Evolutionary conservation across 64 coral and sea anemone genomes (phyloP).

Genomic region (Cladopsammia gracilis): DNA sequence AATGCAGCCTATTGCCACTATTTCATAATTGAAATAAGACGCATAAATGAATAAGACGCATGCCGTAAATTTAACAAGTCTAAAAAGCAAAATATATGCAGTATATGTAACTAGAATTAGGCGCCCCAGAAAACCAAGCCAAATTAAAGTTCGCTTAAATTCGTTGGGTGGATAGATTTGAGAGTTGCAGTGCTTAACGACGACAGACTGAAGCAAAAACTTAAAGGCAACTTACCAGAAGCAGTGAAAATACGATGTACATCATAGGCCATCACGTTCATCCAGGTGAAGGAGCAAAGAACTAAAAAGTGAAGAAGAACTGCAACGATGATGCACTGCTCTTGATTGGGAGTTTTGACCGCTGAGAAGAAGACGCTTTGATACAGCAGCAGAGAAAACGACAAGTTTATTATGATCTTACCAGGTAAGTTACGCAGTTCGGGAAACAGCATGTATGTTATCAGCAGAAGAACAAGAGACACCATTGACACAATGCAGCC

Average conservation of each 20-base stretch:
- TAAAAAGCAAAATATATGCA: no score
- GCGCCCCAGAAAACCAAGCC: no score
- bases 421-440: constrained; percentile 53
- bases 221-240: neutral
- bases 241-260: constrained; percentile 33
- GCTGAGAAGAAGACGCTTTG: constrained; percentile 15
- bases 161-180: no score
- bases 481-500: constrained; percentile 31
- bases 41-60: no score
- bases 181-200: no score
- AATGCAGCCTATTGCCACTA: no score
- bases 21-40: no score
- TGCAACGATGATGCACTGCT: neutral
- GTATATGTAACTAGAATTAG: no score
- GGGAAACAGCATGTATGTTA: constrained; percentile 44
- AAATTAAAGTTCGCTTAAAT: no score
- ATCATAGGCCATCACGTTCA: constrained; percentile 48
- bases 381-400: constrained; percentile 27
- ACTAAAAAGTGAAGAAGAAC: constrained; percentile 15
- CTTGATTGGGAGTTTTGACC: neutral
- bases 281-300: constrained; percentile 28
- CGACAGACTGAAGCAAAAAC: no score
- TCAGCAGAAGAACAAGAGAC: constrained; percentile 34
- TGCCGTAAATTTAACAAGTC: no score
- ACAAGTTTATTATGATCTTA: constrained; percentile 56